A percentile compares a stretch with the other conserved stretches of the same genome.
phyloP scores from a whole-genome alignment of 2,113 vertebrate genomes.

The Delphinus delphis region DNA sequence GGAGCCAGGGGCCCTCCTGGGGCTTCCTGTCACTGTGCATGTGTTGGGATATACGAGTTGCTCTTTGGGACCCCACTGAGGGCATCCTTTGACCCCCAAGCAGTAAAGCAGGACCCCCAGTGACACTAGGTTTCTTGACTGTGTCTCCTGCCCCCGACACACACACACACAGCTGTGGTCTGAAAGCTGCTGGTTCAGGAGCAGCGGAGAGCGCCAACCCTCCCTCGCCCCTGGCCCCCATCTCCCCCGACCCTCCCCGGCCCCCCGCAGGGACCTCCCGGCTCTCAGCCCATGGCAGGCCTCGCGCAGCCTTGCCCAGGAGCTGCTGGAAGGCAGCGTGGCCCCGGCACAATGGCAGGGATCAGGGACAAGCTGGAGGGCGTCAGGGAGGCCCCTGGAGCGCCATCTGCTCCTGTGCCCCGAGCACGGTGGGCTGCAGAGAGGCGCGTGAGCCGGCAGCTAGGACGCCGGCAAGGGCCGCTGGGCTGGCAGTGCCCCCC shows the following conservation, averaged over 20 bases:
- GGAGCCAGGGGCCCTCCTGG: not conserved
- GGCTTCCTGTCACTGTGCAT: accelerated
- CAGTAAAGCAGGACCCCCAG: not conserved
- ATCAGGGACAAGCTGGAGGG: not conserved
- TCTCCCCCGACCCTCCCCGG: accelerated
- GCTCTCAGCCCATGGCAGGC: not conserved
- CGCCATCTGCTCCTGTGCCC: not conserved
- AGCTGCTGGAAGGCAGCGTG: not conserved
- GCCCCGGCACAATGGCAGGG: not conserved
- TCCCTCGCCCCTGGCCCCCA: accelerated
- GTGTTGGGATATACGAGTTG: accelerated
- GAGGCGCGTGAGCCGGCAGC: not conserved
- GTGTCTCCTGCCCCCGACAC: accelerated
- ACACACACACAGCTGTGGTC: not conserved
- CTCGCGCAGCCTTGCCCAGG: accelerated
- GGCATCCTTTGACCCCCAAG: not conserved
- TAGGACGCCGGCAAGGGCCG: accelerated
- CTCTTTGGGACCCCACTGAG: not conserved
- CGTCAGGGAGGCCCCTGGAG: accelerated
- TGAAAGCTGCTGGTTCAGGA: too few species aligned
- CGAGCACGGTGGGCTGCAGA: accelerated
- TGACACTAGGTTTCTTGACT: not conserved
- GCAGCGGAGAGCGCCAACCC: not conserved
- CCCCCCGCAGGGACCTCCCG: not conserved
- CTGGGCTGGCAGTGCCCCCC: not conserved